Evolutionary conservation across 1,140 invertebrate species (phyloP), one percentile per base, ranked within the genome.

Genomic region (Odontomachus brunneus): DNA sequence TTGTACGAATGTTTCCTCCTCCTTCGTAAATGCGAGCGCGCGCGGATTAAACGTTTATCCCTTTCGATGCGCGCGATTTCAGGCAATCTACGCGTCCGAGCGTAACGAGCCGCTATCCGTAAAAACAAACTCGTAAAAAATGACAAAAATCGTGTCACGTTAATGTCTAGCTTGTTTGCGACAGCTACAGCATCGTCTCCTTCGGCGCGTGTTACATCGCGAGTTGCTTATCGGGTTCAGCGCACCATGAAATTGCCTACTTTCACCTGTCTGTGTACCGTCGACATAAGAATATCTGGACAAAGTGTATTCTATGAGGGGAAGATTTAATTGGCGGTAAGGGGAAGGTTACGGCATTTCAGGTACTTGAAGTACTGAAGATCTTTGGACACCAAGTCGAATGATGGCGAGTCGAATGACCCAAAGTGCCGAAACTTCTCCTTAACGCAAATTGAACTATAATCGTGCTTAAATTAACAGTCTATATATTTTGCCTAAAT

Each of bases 211-310:
- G 4, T 83, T 82, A 78, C 26, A 49, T 72, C 53, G 38, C 15
- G 44, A 24, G 29, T 74, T 81, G 78, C 72, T 88, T 88, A 88
- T 88, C 55, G 87, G 60, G 80, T 59, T 88, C 86, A 83, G 38
- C 73, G 84, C 83, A 88, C 83, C 86, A 78, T 88, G 83, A 88
- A 88, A 88, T 88, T 88, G 84, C 44, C 66, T 88, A 85, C 86
- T 88, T 88, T 88, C 87, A 76, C 86, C 80, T 80, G 75, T 73
- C 59, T n/a, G n/a, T n/a, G n/a, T n/a, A n/a, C n/a, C n/a, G n/a
- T n/a, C n/a, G n/a, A n/a, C n/a, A n/a, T n/a, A n/a, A n/a, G n/a
- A n/a, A n/a, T n/a, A n/a, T n/a, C n/a, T n/a, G n/a, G n/a, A n/a
- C n/a, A n/a, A n/a, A n/a, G n/a, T n/a, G n/a, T n/a, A n/a, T n/a